These are phyloP conservation scores for Saturnia pavonia DNA, from an alignment of 2,888 invertebrate genomes.

Conservation along the genomic window DNA sequence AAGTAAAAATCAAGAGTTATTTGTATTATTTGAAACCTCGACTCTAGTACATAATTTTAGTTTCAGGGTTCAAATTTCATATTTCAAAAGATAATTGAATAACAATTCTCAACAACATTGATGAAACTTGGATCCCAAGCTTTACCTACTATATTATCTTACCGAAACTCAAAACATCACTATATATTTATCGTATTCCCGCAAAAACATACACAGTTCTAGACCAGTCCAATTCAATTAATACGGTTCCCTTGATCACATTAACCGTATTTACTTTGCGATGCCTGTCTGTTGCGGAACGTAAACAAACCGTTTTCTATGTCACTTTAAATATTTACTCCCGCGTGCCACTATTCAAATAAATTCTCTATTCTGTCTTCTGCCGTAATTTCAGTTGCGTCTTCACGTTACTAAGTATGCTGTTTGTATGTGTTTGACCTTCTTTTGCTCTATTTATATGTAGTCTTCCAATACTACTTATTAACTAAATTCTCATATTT, in stretches of 20 bases:
- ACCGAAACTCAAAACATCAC: neutral
- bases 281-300: conserved; percentile 42
- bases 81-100: neutral
- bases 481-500: neutral
- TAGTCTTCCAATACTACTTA: neutral
- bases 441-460: conserved; percentile 28
- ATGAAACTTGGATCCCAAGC: neutral
- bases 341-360: conserved; percentile 61
- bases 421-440: conserved; percentile 41
- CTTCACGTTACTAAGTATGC: conserved; percentile 43
- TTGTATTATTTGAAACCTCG: neutral
- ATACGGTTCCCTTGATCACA: conserved; percentile 47
- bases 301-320: conserved; percentile 61
- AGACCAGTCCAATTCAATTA: conserved; percentile 38
- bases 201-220: conserved; percentile 16
- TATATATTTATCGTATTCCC: neutral
- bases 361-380: conserved; percentile 54
- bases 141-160: neutral
- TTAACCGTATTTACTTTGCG: conserved; percentile 49
- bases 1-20: neutral
- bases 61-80: no score
- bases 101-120: neutral
- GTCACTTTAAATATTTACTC: conserved; percentile 67
- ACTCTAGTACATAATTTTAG: no score
- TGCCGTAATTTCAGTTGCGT: conserved; percentile 34